A percentile compares a stretch with the other conserved stretches of the same genome.
Conservation (phyloP, 2,797 vertebrate species). For the Prionace glauca region DNA sequence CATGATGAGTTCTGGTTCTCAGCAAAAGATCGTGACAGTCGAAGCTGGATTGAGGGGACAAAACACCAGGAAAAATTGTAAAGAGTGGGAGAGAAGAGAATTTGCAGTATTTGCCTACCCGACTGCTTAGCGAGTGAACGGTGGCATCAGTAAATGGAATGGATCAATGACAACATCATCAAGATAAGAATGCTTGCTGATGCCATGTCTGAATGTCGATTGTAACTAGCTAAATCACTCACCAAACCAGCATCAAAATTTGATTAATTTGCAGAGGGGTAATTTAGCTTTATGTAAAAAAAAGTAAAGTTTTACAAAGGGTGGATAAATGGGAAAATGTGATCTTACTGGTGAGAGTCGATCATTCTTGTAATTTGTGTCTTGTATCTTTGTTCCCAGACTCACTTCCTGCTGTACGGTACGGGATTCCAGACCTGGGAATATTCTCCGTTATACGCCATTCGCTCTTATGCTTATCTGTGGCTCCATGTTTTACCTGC, state of each 20-base stretch:
- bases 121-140: not conserved
- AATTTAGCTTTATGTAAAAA: not conserved
- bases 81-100: not conserved
- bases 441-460: slow-evolving; percentile 87
- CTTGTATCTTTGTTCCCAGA: slow-evolving; percentile 56
- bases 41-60: not conserved
- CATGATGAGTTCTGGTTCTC: not conserved
- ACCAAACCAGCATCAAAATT: not conserved
- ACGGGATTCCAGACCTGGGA: slow-evolving; percentile 98
- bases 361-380: not conserved
- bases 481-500: slow-evolving; percentile 92
- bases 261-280: not conserved
- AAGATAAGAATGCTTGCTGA: not conserved
- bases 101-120: not conserved
- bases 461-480: slow-evolving; percentile 91
- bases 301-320: not conserved
- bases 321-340: not conserved
- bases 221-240: not conserved
- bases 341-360: not conserved
- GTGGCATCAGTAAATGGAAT: not conserved
- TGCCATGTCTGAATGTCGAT: not conserved
- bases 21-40: not conserved
- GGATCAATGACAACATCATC: not conserved
- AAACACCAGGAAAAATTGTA: not conserved
- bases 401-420: slow-evolving; percentile 91